A percentile compares a stretch with the other conserved stretches of the same genome.
phyloP scores from a whole-genome alignment of 2,888 invertebrate species.

The Melanotus villosus region DNA sequence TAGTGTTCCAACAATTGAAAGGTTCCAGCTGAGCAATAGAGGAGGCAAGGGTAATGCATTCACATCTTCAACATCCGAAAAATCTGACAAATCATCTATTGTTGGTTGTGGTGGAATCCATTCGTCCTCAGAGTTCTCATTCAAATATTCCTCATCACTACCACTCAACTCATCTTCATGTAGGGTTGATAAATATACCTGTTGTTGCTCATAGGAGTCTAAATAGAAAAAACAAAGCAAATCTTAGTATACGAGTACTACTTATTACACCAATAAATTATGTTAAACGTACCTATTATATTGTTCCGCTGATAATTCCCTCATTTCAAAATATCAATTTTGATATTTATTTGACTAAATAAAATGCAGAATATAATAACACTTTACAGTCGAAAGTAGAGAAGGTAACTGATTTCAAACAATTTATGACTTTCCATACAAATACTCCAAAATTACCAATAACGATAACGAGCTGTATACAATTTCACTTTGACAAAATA shows the following conservation, averaged over 20 bases:
- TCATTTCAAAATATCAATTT: constrained; percentile 11
- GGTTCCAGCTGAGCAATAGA: constrained; percentile 48
- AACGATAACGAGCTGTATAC: constrained; percentile 2
- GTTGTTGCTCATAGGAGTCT: neutral
- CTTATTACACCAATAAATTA: constrained; percentile 4
- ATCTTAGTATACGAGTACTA: neutral
- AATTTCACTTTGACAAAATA: neutral
- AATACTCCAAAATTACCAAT: constrained; percentile 2
- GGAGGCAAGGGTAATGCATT: too few species aligned
- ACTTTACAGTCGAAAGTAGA: constrained; percentile 1
- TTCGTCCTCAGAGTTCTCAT: constrained; percentile 13
- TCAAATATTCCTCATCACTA: neutral
- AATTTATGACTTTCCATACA: too few species aligned
- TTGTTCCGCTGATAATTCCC: constrained; percentile 5
- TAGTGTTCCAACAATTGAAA: constrained; percentile 36
- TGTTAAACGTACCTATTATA: neutral
- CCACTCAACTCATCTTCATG: constrained; percentile 10
- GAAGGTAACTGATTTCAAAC: neutral
- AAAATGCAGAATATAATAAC: constrained; percentile 1
- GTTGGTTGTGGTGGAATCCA: constrained; percentile 4
- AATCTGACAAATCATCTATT: neutral
- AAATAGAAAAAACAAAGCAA: neutral
- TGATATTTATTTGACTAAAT: neutral
- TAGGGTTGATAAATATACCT: neutral
- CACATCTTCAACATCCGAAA: constrained; percentile 13